Percentiles rank a stretch among this genome's conserved stretches.
phyloP scores from a whole-genome alignment of 2,888 invertebrate genomes.

The Hymenopus coronatus region DNA sequence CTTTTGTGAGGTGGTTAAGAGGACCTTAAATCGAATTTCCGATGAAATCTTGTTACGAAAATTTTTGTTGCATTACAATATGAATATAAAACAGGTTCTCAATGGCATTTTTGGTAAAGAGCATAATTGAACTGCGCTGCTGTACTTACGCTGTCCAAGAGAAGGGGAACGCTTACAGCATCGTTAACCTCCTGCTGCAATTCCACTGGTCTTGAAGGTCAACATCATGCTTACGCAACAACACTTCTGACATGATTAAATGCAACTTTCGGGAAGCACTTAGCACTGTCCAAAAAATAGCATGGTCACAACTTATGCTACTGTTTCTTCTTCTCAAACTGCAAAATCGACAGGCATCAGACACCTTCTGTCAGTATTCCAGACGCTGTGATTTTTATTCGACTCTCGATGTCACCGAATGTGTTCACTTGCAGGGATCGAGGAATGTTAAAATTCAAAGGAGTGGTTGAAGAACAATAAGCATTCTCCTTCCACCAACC shows the following conservation, averaged over 20 bases:
- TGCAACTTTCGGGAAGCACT: neutral
- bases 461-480: neutral
- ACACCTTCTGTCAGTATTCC: neutral
- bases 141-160: neutral
- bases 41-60: too few relatives aligned
- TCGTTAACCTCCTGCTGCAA: neutral
- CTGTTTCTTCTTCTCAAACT: neutral
- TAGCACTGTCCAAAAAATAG: neutral
- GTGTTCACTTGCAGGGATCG: neutral
- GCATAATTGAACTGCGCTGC: neutral
- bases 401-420: neutral
- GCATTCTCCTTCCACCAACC: neutral
- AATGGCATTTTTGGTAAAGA: neutral
- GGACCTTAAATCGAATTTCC: too few relatives aligned
- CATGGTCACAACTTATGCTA: neutral
- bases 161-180: too few relatives aligned
- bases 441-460: neutral
- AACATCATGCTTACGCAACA: neutral
- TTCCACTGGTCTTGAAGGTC: neutral
- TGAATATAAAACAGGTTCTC: too few relatives aligned
- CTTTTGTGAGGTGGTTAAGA: too few relatives aligned
- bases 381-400: neutral
- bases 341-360: neutral
- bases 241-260: neutral
- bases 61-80: too few relatives aligned